A percentile compares a stretch with the other conserved stretches of the same genome.
Evolutionary conservation across 2,888 invertebrate genomes (phyloP).

Genomic region (Leptopilina myrica): DNA sequence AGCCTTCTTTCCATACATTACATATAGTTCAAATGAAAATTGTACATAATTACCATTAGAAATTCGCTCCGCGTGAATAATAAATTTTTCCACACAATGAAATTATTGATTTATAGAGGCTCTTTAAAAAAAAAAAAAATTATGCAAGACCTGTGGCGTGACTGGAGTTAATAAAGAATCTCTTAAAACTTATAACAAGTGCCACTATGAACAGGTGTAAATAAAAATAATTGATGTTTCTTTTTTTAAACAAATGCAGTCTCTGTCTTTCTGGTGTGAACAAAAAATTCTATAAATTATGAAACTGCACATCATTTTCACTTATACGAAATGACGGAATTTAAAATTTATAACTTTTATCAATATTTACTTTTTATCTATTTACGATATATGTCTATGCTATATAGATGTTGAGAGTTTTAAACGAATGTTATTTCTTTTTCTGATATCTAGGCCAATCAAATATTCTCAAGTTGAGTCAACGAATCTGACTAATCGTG

Average conservation of each 20-base stretch:
- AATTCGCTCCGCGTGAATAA: not conserved
- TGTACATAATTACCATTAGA: not conserved
- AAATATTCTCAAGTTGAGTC: conserved; percentile 5
- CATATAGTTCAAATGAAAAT: not conserved
- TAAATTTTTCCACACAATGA: conserved; percentile 21
- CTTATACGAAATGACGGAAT: not conserved
- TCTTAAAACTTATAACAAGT: not conserved
- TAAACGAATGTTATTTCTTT: not conserved
- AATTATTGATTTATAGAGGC: conserved; percentile 11
- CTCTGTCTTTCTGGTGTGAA: not conserved
- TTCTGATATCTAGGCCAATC: conserved; percentile 13
- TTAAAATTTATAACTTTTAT: conserved; percentile 1
- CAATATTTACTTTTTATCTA: conserved; percentile 8
- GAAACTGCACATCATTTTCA: not conserved
- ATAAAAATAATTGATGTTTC: conserved; percentile 3
- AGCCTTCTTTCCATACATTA: too few relatives aligned
- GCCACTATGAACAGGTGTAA: not conserved
- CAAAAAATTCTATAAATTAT: not conserved
- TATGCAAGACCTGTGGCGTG: conserved; percentile 20
- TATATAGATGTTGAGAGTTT: not conserved
- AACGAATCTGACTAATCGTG: not conserved
- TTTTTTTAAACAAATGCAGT: not conserved
- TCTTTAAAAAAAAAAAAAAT: conserved; percentile 8
- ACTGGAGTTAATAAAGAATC: conserved; percentile 25
- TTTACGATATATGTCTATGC: not conserved